Conservation (phyloP, 2,113 vertebrate species). For the Scophthalmus maximus region DNA sequence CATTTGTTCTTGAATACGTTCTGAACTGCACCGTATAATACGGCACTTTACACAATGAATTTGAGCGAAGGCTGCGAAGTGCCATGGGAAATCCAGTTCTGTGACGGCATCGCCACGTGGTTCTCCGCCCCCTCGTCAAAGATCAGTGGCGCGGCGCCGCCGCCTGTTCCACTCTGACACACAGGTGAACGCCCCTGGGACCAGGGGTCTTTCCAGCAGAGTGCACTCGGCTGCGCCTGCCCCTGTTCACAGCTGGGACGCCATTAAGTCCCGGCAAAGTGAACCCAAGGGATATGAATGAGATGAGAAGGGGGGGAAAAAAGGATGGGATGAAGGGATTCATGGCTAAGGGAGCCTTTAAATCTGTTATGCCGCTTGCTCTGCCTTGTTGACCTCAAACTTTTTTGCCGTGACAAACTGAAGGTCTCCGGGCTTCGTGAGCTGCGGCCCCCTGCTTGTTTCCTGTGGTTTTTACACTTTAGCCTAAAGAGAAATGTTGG, state of each 20-base stretch:
- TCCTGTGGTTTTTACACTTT: background rate
- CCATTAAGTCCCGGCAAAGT: constrained; percentile 63
- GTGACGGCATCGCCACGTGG: too few species aligned
- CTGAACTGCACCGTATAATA: too few species aligned
- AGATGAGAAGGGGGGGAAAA: constrained; percentile 14
- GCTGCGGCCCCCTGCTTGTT: background rate
- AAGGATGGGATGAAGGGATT: constrained; percentile 3
- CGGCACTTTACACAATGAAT: background rate
- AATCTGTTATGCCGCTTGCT: too few species aligned
- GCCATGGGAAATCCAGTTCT: background rate
- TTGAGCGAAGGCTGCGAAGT: background rate
- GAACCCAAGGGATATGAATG: constrained; percentile 53
- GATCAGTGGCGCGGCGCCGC: constrained; percentile 44
- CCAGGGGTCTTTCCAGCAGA: constrained; percentile 54
- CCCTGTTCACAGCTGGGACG: constrained; percentile 68
- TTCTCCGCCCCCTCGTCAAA: background rate
- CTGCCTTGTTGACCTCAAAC: too few species aligned
- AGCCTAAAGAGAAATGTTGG: background rate
- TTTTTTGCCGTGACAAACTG: background rate
- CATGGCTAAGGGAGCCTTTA: too few species aligned
- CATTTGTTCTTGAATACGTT: too few species aligned
- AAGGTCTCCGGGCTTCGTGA: constrained; percentile 13
- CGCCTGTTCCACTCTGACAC: constrained; percentile 45
- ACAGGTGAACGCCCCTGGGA: constrained; percentile 25
- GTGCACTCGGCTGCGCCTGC: constrained; percentile 57